Conservation (phyloP, 2,113 vertebrate genomes). For the Ailurus styani region DNA sequence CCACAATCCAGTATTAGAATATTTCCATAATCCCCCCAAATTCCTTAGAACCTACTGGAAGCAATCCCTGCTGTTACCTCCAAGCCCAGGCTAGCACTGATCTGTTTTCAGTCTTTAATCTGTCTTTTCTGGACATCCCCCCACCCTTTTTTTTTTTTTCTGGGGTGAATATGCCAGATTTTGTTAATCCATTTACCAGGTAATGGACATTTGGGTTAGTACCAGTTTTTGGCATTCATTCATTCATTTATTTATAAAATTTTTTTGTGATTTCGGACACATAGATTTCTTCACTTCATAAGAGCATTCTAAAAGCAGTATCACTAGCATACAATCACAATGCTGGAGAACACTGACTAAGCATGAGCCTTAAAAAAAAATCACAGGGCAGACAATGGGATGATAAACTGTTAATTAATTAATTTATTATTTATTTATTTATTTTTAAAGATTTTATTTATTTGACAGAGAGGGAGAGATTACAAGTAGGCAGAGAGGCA, state of each 20-base stretch:
- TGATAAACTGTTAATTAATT: background rate
- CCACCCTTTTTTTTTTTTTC: background rate
- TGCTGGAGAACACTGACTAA: constrained; percentile 4
- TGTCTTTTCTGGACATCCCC: background rate
- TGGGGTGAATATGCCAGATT: background rate
- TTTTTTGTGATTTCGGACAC: constrained; percentile 26
- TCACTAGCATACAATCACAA: constrained; percentile 42
- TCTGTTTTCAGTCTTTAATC: background rate
- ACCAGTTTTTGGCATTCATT: background rate
- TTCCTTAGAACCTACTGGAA: background rate
- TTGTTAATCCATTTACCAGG: background rate
- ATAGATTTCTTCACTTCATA: constrained; percentile 59
- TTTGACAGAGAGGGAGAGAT: too few species aligned
- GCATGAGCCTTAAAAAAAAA: background rate
- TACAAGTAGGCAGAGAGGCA: too few species aligned
- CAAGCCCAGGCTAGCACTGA: background rate
- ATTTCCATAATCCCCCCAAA: background rate
- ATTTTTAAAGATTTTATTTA: too few species aligned
- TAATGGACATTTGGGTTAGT: background rate
- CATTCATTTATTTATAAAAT: background rate
- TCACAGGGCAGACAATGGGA: background rate
- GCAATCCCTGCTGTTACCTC: background rate
- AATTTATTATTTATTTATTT: too few species aligned
- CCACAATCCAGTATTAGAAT: background rate
- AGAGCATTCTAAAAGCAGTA: constrained; percentile 51